Percentiles rank a stretch among this genome's conserved stretches.
phyloP scores from a whole-genome alignment of 2,113 vertebrate genomes.

The Daphoenositta chrysoptera region DNA sequence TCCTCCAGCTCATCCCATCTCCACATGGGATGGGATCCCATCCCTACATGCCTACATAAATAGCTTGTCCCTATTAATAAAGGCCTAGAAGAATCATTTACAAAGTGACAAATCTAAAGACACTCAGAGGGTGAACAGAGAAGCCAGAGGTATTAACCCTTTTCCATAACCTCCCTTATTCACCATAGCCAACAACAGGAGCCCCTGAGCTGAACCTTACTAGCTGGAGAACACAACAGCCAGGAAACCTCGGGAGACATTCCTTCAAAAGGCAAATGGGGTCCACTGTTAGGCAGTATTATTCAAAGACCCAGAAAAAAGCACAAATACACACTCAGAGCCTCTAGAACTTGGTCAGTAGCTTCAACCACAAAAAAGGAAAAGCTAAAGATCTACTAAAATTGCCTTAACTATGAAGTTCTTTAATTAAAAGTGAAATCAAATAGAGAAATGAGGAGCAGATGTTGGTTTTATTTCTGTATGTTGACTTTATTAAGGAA shows the following conservation, averaged over 20 bases:
- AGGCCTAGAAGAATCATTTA: neutral
- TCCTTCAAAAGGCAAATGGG: neutral
- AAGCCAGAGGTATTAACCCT: neutral
- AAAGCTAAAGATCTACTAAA: neutral
- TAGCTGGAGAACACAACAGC: neutral
- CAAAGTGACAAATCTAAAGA: neutral
- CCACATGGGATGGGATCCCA: neutral
- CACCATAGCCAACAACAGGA: neutral
- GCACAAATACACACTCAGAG: neutral
- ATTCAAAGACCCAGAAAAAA: neutral
- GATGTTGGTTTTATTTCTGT: constrained; percentile 55
- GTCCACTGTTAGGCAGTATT: neutral
- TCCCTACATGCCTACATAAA: neutral
- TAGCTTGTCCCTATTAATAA: neutral
- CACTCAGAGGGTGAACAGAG: neutral
- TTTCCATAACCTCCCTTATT: neutral
- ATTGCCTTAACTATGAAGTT: constrained; percentile 11
- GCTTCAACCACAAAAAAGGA: neutral
- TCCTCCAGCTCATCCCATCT: neutral
- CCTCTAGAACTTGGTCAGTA: neutral
- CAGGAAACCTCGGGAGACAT: neutral
- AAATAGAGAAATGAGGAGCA: constrained; percentile 31
- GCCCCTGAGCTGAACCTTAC: neutral
- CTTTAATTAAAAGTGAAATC: constrained; percentile 62
- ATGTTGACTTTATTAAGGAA: constrained; percentile 55